Base-by-base conservation (phyloP, 2,888 invertebrate genomes). In the Zygogramma bicolorata region DNA sequence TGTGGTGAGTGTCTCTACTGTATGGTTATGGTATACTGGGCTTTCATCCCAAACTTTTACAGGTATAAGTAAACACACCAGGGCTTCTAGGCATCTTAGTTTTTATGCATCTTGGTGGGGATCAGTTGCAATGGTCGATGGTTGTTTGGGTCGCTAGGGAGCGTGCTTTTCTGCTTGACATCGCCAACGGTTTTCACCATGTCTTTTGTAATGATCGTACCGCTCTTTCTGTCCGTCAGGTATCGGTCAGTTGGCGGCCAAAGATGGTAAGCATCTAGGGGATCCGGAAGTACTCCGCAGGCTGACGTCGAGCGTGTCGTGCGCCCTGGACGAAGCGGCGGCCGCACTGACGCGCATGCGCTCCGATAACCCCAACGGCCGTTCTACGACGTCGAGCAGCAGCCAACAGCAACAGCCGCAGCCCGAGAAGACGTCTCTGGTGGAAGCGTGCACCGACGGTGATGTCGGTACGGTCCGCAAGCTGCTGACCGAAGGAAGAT, bases 331-430 rank as follows among this genome's bases (percentile, higher is more conserved):
- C 90, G 97, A 98, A 89, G 98, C 98, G 71, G 97, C 97, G 77
- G 97, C 97, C 82, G 97, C 97, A 70, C 91, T 98, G 79, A 97
- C 97, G 81, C 94, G 97, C 86, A 97, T 98, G 97, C 93, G 97
- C 84, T 94, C 94, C 87, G 97, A 97, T 87, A 96, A 94, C 86
- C 75, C 77, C 53, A 68, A 59, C 59, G 18, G 59, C 40, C 61
- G 61, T 4, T 22, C 38, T 40, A 7, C 59, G 6, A 15, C 34
- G 15, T n/a, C 25, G 29, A 38, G 68, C 65, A 65, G 38, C 70
- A 62, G 29, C 58, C 75, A 70, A 49, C 59, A 63, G 46, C 75
- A 70, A 49, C 59, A 63, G 46, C 69, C 29, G n/a, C 69, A 46
- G 34, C 71, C 75, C n/a, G 77, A 77, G 60, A 77, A 77, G 42